Base-by-base conservation (phyloP, 1,140 invertebrate genomes). In the Episyrphus balteatus region DNA sequence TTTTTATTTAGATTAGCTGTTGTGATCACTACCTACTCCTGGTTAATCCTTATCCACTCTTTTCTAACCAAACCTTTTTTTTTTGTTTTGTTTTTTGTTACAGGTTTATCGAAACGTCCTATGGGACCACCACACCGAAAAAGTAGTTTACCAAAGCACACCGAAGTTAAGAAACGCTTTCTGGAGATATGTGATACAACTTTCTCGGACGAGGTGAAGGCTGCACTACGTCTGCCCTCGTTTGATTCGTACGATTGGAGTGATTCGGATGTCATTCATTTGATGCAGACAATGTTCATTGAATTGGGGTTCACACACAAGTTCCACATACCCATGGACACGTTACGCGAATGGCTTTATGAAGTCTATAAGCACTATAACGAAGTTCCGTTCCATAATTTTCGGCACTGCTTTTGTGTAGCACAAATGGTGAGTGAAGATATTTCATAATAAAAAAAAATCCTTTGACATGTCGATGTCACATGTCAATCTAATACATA, bases 361-460 rank as follows among this genome's bases (percentile, higher is more conserved):
- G 78, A 82, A 66, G 85, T 90, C 33, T 88, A 90, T 64, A 85
- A 88, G 64, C 87, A 89, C 69, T 92, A 92, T 73, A 85, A 88
- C 68, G 86, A 88, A 69, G 87, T 89, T 59, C 88, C 88, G 39
- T 92, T 91, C 72, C 88, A 92, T 65, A 91, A 91, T 72, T 91
- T 91, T 69, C 76, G 86, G 41, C 88, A 92, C 62, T 88, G 85
- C 61, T 92, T 92, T 70, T 89, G 86, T 71, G 88, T 92, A 41
- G 81, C 87, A 37, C 88, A 92, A 75, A 92, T 92, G 88, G 87
- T 89, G 73, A 81, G 78, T 75, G 15, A 18, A 42, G 38, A 19
- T 30, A 30, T 36, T 46, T 40, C 40, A 38, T 5, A 38, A 26
- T 26, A 26, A 5, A 26, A 26, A 26, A 26, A 3, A 26, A 26